Evolutionary conservation across 1,140 invertebrate genomes (phyloP).

Genomic region (Notospermus geniculatus): DNA sequence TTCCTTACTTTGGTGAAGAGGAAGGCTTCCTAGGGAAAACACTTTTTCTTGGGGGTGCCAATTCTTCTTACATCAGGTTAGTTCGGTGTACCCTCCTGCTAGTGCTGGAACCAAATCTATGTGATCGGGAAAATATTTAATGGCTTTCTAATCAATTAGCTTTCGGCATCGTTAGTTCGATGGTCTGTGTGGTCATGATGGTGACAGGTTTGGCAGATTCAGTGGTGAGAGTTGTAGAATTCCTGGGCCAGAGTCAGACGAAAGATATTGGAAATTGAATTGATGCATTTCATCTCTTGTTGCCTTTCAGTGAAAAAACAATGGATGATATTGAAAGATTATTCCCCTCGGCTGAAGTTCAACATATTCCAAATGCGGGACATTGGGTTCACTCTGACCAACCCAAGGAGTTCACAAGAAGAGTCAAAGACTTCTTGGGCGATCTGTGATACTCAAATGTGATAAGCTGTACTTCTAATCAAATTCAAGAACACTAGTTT

Average conservation of each 20-base stretch:
- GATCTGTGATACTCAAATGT: conserved; percentile 7
- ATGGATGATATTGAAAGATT: conserved; percentile 48
- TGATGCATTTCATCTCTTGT: too few species aligned
- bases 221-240: too few species aligned
- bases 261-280: too few species aligned
- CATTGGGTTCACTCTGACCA: conserved; percentile 93
- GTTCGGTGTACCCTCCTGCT: too few species aligned
- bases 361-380: conserved; percentile 74
- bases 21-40: conserved; percentile 66
- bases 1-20: conserved; percentile 29
- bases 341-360: conserved; percentile 75
- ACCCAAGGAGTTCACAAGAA: conserved; percentile 72
- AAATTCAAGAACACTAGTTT: too few species aligned
- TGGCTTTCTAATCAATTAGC: not conserved
- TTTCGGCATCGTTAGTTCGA: too few species aligned
- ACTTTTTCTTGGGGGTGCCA: conserved; percentile 77
- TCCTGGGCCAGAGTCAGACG: too few species aligned
- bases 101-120: too few species aligned
- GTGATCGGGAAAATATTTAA: too few species aligned
- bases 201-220: too few species aligned
- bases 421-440: conserved; percentile 47
- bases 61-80: conserved; percentile 78
- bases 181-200: too few species aligned
- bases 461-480: too few species aligned
- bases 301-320: conserved; percentile 25